Base-by-base conservation (phyloP, 2,888 invertebrate species). In the Alviniconcha strummeri region DNA sequence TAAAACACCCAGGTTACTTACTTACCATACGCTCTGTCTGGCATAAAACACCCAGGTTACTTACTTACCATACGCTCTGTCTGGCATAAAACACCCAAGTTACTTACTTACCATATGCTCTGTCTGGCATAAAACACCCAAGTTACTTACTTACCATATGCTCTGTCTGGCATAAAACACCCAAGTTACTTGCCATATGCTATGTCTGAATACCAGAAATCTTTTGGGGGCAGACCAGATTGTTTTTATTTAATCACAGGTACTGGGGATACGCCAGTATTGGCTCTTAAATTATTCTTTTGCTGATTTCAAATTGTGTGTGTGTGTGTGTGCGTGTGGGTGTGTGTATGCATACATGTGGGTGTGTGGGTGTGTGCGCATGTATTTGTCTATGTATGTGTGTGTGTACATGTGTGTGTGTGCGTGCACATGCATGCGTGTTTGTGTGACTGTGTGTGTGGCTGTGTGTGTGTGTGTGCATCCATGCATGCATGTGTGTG, bases 391-490 rank as follows among this genome's bases (percentile, higher is more conserved):
- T 74, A 11, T 7, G 52, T 74, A 5, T 54, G 54, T 54, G 36
- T 72, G 72, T 75, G n/a, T 77, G 57, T 77, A 19, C 19, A 60
- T 6, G 5, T 77, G 60, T 77, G 77, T 77, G 36, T 19, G 60
- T 60, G 74, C 60, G 60, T 60, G 77, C 19, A 57, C 57, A 57
- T 77, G 57, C 57, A 57, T 77, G 77, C 19, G 60, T 57, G 60
- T 57, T 57, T 19, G 77, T 57, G 60, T n/a, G 57, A 36, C 2
- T 60, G 77, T 60, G 19, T 2, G 60, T 36, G 57, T 36, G 77
- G 4, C 17, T n/a, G 56, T 52, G 5, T 17, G 8, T 77, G 19
- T 56, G 6, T 77, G 0, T n/a, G 6, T 56, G n/a, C 19, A n/a
- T 54, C 0, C 11, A 11, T 64, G 7, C 9, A 36, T 60, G 15